Percentiles rank a stretch among this genome's conserved stretches.
These are phyloP conservation scores for Nephrocerus scutellatus DNA, from an alignment of 2,888 invertebrate species.

Conservation along the genomic window DNA sequence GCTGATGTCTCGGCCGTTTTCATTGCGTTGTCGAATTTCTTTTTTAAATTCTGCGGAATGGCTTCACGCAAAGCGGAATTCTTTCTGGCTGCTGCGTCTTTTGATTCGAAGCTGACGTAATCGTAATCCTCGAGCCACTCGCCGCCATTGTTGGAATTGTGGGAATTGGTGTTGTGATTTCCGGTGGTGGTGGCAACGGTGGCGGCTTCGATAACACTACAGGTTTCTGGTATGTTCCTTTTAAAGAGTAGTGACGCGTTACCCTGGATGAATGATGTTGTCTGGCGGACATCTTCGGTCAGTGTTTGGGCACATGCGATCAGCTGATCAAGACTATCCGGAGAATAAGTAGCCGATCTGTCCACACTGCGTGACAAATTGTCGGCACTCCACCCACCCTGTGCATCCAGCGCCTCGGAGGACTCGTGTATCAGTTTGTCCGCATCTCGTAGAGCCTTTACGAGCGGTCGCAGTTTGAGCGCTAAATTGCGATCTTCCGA, in stretches of 20 bases:
- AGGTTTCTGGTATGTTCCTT: constrained; percentile 38
- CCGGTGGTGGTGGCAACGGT: constrained; percentile 13
- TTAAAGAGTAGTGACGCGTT: constrained; percentile 74
- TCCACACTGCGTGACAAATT: constrained; percentile 52
- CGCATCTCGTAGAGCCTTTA: constrained; percentile 72
- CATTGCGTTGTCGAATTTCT: constrained; percentile 68
- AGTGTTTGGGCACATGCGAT: constrained; percentile 80
- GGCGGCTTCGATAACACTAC: constrained; percentile 2
- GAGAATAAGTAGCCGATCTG: constrained; percentile 48
- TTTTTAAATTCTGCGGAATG: constrained; percentile 61
- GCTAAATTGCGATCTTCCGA: constrained; percentile 73
- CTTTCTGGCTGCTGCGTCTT: constrained; percentile 62
- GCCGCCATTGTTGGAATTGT: constrained; percentile 34
- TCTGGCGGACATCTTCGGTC: constrained; percentile 81
- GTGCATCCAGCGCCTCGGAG: constrained; percentile 64
- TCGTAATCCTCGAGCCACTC: constrained; percentile 82
- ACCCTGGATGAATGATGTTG: constrained; percentile 84
- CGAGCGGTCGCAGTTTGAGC: constrained; percentile 67
- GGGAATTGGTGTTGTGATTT: constrained; percentile 22
- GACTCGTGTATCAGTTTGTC: constrained; percentile 74
- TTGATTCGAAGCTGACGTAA: constrained; percentile 78
- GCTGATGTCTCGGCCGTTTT: constrained; percentile 63
- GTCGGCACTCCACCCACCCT: constrained; percentile 73
- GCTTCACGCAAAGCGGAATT: constrained; percentile 67
- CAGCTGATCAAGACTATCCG: constrained; percentile 82